Evolutionary conservation across 2,888 invertebrate species (phyloP), one percentile per base, ranked within the genome.

Genomic region (Onthophagus sagittarius): DNA sequence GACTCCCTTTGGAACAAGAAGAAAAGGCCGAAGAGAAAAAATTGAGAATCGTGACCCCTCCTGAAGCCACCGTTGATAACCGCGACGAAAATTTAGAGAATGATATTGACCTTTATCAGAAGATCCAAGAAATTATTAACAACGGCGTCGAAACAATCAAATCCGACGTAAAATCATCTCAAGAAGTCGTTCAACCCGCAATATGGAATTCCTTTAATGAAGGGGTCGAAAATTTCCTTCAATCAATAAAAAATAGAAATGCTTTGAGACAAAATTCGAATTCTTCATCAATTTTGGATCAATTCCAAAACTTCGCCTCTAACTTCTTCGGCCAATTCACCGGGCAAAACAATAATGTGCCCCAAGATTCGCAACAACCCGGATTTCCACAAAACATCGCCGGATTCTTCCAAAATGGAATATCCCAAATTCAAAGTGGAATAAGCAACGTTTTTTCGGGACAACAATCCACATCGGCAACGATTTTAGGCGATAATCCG

Each of bases 151-250:
- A 75, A 7, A 71, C 74, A 11, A 75, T 78, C n/a, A 74, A 72
- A 63, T 65, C 73, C 11, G 75, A 74, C 23, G 72, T 75, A 7
- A 69, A 77, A 5, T 63, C 73, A 39, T 69, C 73, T 5, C 64
- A 77, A 53, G 72, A 72, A 53, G n/a, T 64, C 13, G 39, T 72
- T 69, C 15, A 15, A 11, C 63, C 71, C 5, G 74, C 77, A 11
- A 69, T 72, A 31, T 78, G 78, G 78, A 72, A 72, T 14, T 73
- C 73, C 15, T 71, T 78, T n/a, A 77, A 78, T 23, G 69, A 71
- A 62, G 75, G 74, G 11, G 62, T 77, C n/a, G 71, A 73, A 11
- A 65, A 75, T 15, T 75, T 77, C 23, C 70, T 78, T 11, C 69
- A 71, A 13, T 73, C 74, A 23, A 72, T 76, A 15, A 73, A 76